phyloP scores from a whole-genome alignment of 2,888 invertebrate species.

The Stenodera caucasica region DNA sequence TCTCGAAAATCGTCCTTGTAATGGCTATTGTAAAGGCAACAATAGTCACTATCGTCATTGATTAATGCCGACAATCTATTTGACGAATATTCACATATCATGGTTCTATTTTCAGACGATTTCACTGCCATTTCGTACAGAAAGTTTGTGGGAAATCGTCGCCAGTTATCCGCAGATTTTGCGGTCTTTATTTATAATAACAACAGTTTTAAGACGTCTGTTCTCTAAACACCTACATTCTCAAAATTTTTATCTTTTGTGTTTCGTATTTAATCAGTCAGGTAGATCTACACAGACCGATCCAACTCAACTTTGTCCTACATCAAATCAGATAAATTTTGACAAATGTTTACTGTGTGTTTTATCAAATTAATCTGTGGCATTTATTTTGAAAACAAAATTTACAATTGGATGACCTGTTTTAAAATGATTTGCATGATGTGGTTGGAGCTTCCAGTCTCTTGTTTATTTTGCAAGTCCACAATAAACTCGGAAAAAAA shows the following conservation, averaged over 20 bases:
- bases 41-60: neutral
- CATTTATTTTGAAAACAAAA: neutral
- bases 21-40: neutral
- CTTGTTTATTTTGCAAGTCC: neutral
- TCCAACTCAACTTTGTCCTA: neutral
- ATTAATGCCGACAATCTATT: neutral
- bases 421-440: conserved; percentile 1
- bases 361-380: conserved; percentile 6
- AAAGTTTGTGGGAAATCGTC: neutral
- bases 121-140: neutral
- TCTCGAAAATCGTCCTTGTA: neutral
- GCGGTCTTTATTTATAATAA: neutral
- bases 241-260: neutral
- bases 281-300: neutral
- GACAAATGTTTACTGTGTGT: conserved; percentile 1
- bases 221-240: conserved; percentile 4
- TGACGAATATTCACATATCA: neutral
- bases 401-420: conserved; percentile 2
- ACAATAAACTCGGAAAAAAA: neutral
- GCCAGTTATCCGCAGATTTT: neutral
- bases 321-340: conserved; percentile 8
- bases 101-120: neutral
- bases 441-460: neutral
- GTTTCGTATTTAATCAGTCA: neutral
- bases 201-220: neutral